phyloP scores from a whole-genome alignment of 1,140 invertebrate genomes.

The Drosophila arawakana region DNA sequence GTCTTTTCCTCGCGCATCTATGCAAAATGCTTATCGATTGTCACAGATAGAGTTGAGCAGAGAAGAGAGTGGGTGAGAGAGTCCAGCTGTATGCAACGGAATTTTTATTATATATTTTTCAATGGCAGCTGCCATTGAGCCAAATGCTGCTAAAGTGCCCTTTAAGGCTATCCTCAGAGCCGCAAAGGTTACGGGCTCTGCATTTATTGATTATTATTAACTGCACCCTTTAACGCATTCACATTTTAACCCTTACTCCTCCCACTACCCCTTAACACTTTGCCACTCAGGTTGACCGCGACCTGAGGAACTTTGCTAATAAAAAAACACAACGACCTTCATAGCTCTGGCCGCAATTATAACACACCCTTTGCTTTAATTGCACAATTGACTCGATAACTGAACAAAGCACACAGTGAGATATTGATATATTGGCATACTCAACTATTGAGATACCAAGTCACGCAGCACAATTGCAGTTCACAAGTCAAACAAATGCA shows the following conservation, averaged over 20 bases:
- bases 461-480: conserved; percentile 40
- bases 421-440: conserved; percentile 46
- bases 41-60: conserved; percentile 46
- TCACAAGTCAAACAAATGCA: conserved; percentile 50
- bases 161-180: conserved; percentile 19
- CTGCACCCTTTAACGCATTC: conserved; percentile 21
- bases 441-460: conserved; percentile 3
- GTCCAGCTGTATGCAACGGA: conserved; percentile 60
- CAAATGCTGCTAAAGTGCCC: conserved; percentile 38
- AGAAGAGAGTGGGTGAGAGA: conserved; percentile 35
- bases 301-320: conserved; percentile 55
- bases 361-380: conserved; percentile 56
- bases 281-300: neutral
- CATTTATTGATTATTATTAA: conserved; percentile 78
- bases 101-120: conserved; percentile 77
- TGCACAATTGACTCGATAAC: conserved; percentile 66
- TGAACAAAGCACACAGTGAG: conserved; percentile 9
- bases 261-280: neutral
- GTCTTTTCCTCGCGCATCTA: conserved; percentile 35
- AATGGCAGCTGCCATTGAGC: conserved; percentile 54
- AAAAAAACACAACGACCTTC: conserved; percentile 64
- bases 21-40: conserved; percentile 75
- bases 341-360: conserved; percentile 40
- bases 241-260: neutral
- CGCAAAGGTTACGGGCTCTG: conserved; percentile 67